phyloP scores from a whole-genome alignment of 2,888 invertebrate species.

The Nomada fucata region DNA sequence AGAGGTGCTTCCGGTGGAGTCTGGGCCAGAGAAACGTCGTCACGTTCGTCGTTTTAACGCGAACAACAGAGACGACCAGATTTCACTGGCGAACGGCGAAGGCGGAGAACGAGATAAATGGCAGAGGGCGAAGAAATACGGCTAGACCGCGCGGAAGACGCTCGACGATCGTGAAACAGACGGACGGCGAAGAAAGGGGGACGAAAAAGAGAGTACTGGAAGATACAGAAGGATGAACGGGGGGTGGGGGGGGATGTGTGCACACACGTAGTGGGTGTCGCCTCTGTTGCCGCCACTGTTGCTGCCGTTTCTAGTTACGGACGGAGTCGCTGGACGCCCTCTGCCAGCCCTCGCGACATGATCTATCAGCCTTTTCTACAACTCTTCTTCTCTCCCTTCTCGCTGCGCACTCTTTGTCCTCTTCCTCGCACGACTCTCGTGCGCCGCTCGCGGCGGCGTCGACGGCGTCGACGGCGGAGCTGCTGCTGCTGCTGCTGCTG shows the following conservation, averaged over 20 bases:
- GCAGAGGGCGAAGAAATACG: slow-evolving; percentile 65
- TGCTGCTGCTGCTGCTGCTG: neutral
- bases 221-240: slow-evolving; percentile 40
- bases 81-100: slow-evolving; percentile 28
- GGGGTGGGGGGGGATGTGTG: slow-evolving; percentile 14
- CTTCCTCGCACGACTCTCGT: slow-evolving; percentile 36
- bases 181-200: slow-evolving; percentile 17
- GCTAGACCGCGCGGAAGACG: slow-evolving; percentile 57
- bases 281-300: slow-evolving; percentile 66
- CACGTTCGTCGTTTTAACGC: neutral
- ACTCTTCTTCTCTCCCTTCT: slow-evolving; percentile 51
- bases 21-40: slow-evolving; percentile 12
- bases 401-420: slow-evolving; percentile 56
- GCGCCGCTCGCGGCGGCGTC: slow-evolving; percentile 48
- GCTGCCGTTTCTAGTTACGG: slow-evolving; percentile 80
- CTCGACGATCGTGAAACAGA: slow-evolving; percentile 11
- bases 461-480: neutral
- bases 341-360: slow-evolving; percentile 73
- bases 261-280: slow-evolving; percentile 74
- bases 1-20: slow-evolving; percentile 33
- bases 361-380: slow-evolving; percentile 77
- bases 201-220: slow-evolving; percentile 35
- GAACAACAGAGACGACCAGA: slow-evolving; percentile 38
- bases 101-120: slow-evolving; percentile 58
- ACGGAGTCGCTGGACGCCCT: slow-evolving; percentile 76